Percentiles rank a stretch among this genome's conserved stretches.
phyloP scores from a whole-genome alignment of 2,113 vertebrate species.

The Sterrhoptilus dennistouni region DNA sequence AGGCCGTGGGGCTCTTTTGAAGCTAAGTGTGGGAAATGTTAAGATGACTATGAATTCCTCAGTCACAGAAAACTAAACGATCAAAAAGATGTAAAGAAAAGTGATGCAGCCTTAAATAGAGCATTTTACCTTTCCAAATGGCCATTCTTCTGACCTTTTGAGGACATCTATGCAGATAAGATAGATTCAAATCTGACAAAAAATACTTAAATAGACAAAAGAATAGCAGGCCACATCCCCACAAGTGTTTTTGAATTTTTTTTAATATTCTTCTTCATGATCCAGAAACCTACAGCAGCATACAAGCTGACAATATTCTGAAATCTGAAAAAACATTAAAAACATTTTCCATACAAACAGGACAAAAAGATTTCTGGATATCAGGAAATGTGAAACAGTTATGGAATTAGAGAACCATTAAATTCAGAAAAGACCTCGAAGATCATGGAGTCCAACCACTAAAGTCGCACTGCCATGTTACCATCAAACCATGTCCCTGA shows the following conservation, averaged over 20 bases:
- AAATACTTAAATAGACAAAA: not conserved
- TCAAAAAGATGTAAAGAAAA: not conserved
- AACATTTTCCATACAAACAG: constrained; percentile 15
- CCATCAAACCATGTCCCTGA: not conserved
- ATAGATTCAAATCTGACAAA: not conserved
- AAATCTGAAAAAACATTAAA: not conserved
- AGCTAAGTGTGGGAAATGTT: not conserved
- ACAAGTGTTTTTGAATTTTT: not conserved
- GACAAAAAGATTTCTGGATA: not conserved
- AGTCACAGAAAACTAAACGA: not conserved
- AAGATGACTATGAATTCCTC: not conserved
- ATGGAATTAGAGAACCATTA: fast-evolving
- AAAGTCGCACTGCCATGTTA: not conserved
- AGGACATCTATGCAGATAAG: not conserved
- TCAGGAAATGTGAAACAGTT: not conserved
- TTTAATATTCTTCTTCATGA: not conserved
- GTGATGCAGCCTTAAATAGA: not conserved
- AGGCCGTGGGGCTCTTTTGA: not conserved
- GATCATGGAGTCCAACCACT: not conserved
- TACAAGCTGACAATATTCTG: not conserved
- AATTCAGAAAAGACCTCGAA: not conserved
- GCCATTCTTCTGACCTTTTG: not conserved
- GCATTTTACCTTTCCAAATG: not conserved
- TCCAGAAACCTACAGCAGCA: not conserved
- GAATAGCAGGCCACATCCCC: not conserved